Percentiles rank a stretch among this genome's conserved stretches.
phyloP scores from a whole-genome alignment of 2,113 vertebrate species.

The Rhombomys opimus region DNA sequence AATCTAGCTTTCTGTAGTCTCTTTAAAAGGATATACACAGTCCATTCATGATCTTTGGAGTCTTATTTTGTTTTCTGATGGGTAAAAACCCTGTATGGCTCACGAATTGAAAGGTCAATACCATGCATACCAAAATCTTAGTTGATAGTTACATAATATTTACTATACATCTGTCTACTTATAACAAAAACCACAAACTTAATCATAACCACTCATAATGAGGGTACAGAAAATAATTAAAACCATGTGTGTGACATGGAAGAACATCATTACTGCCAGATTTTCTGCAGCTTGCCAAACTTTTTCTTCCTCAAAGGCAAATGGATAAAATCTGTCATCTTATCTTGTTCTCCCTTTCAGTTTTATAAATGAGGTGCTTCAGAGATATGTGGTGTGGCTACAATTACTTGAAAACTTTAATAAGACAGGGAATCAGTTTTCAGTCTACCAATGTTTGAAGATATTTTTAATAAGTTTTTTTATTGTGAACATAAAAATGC shows the following conservation, averaged over 20 bases:
- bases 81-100: constrained; percentile 39
- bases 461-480: too few relatives aligned
- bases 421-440: neutral
- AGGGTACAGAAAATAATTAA: constrained; percentile 27
- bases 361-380: neutral
- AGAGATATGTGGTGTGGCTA: neutral
- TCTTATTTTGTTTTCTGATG: neutral
- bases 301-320: neutral
- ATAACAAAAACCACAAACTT: constrained; percentile 40
- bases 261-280: neutral
- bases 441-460: too few relatives aligned
- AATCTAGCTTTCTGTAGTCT: neutral
- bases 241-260: neutral
- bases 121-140: constrained; percentile 18
- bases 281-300: neutral
- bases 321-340: neutral
- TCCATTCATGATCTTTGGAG: neutral
- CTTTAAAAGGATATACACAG: neutral
- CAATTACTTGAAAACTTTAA: neutral
- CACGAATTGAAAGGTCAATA: constrained; percentile 53
- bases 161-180: constrained; percentile 51
- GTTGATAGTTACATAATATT: neutral
- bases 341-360: neutral
- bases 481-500: too few relatives aligned
- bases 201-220: neutral